These are phyloP conservation scores for Amorpha juglandis DNA, from an alignment of 2,888 invertebrate genomes.

Conservation along the genomic window DNA sequence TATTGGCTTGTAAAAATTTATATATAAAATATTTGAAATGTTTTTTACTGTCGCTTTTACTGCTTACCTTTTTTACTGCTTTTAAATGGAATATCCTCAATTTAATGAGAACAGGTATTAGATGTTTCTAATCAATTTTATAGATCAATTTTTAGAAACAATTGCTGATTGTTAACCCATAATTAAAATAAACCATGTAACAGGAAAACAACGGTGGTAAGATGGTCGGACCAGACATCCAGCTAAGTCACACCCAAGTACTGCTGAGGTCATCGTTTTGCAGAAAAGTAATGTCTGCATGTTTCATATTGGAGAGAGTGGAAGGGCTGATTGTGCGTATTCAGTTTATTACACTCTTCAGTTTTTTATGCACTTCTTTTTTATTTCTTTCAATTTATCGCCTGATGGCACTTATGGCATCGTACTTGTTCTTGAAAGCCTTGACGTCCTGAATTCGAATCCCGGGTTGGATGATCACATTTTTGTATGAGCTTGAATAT, in stretches of 20 bases:
- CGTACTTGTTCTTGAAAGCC: too few species aligned
- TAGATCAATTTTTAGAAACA: too few species aligned
- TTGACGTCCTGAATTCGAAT: too few species aligned
- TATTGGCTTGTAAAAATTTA: slow-evolving; percentile 5
- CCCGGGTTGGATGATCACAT: too few species aligned
- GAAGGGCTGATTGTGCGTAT: slow-evolving; percentile 56
- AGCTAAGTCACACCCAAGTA: slow-evolving; percentile 69
- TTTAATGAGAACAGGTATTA: too few species aligned
- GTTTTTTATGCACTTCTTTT: background rate
- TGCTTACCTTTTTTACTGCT: too few species aligned
- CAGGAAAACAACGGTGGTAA: slow-evolving; percentile 60
- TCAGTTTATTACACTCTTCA: background rate
- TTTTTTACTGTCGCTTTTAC: background rate
- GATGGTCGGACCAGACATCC: slow-evolving; percentile 63
- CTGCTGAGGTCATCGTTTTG: slow-evolving; percentile 70
- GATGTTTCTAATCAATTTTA: too few species aligned
- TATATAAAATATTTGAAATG: slow-evolving; percentile 6
- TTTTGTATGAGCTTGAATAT: too few species aligned
- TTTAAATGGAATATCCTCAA: too few species aligned
- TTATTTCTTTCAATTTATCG: background rate
- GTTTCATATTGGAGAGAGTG: slow-evolving; percentile 64
- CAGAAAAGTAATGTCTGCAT: slow-evolving; percentile 63
- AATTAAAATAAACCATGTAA: background rate
- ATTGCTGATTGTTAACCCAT: background rate
- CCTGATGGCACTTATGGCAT: too few species aligned